Base-by-base conservation (phyloP, 1,140 invertebrate species). In the Drosophila erecta region DNA sequence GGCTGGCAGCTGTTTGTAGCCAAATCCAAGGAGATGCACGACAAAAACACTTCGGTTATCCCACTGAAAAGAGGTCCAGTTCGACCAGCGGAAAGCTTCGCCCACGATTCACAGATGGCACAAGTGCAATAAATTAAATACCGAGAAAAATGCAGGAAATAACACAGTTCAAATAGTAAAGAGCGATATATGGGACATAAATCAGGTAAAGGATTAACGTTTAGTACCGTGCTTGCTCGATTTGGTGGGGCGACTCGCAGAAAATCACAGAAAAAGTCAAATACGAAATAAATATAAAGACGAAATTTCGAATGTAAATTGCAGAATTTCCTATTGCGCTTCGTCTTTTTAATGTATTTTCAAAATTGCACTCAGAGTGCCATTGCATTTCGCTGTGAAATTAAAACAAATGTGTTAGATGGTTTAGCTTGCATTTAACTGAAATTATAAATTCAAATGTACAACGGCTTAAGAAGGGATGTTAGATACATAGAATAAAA, bases 1-100 rank as follows among this genome's bases (percentile, higher is more conserved):
- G 64, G 50, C 35, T 74, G 71, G 71, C 71, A 74, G 71, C 71
- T 74, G 71, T 74, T 73, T 59, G 58, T 10, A 44, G 22, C 58
- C 58, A 44, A 74, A 35, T 24, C 14, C 7, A 64, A 49, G 30
- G 54, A 47, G 64, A 67, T 67, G 64, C 64, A 67, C 17, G 33
- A 46, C 24, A 58, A 58, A 35, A 47, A 37, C 60, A 65, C 59
- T 51, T 51, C 20, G 37, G 37, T 50, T 43, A 49, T 37, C 12
- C 11, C 22, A 22, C 11, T 20, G 22, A 40, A 35, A 62, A 67
- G 44, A 14, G 64, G 46, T 44, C 60, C 37, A 43, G 6, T 30
- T 20, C 8, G 44, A 7, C 8, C 24, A 50, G 58, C 58, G 57
- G 17, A 35, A n/a, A 50, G 35, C 40, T 22, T 8, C 15, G 57